Base-by-base conservation (phyloP, 2,888 invertebrate genomes). In the Caradrina kadenii region DNA sequence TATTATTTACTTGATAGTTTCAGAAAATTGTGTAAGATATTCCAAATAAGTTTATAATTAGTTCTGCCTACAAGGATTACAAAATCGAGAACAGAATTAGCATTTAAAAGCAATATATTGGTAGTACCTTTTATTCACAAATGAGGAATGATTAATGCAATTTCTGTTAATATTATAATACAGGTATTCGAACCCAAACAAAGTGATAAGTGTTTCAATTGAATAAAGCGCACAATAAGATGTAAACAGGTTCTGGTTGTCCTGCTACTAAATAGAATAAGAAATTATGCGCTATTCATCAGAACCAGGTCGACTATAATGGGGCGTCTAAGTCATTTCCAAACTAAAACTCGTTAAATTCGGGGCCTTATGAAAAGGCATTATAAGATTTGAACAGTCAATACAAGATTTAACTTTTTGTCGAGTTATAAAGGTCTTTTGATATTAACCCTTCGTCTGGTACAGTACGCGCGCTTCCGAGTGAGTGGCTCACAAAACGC, bases 261-360 rank as follows among this genome's bases (percentile, higher is more conserved):
- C 76, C 70, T 81, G 67, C 74, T 73, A 76, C 83, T 84, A 83
- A 86, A 87, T 87, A 87, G 81, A 86, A 88, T 73, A 75, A 69
- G 73, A 75, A 90, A 90, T 90, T 89, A 89, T 84, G 75, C 71
- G 80, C 87, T 80, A 90, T 91, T 90, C 88, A 89, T 85, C 82
- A 79, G 75, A 88, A 86, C 82, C 83, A 82, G 76, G 82, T 72
- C 61, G 67, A 54, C 54, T 35, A 50, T 52, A 71, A 45, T 70
- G 74, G 74, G 84, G 82, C 72, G 68, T 66, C 78, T 76, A 73
- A 83, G 58, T 65, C 65, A 80, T 73, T 73, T 50, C 61, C 60
- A 58, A 80, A 81, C 81, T 73, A 69, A 79, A 62, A 69, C 39
- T 80, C 70, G 71, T 82, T 80, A 63, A 83, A 75, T 78, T 80